Base-by-base conservation (phyloP, 2,888 invertebrate species). In the Eudasyphora cyanicolor region DNA sequence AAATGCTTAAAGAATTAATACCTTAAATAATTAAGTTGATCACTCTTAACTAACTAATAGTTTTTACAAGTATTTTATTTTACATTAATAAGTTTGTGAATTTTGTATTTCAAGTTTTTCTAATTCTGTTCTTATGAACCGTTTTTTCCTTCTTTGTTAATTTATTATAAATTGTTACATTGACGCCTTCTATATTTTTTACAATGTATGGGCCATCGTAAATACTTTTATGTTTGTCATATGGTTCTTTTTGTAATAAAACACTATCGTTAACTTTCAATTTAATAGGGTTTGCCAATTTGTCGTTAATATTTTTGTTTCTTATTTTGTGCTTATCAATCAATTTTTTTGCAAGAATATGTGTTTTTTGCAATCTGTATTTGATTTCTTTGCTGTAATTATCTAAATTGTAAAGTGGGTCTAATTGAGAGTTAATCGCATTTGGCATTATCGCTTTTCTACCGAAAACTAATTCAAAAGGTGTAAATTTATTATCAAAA, bases 361-460 rank as follows among this genome's bases (percentile, higher is more conserved):
- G 10, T 14, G 45, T 45, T 45, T 35, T 45, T 45, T 45, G 45
- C 3, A 45, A n/a, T 45, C 14, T 10, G 45, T 45, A 45, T 45
- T 45, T 45, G 3, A 45, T 6, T n/a, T 45, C 45, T 6, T 45
- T 45, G 6, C 14, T 45, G 45, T 45, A 45, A 45, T 45, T 45
- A 10, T 45, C 45, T 10, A 45, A 10, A 45, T 45, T 45, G 12
- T 45, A 45, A 10, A 45, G 6, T n/a, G 45, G 45, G 5, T 45
- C n/a, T 45, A 45, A 10, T 45, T 45, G 5, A 10, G 8, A 6
- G n/a, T 45, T 45, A 14, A 45, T 45, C 12, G 5, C 45, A 10
- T 32, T 51, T 69, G 71, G 32, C 17, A 51, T 27, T 10, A n/a
- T 71, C 27, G 54, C 17, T 27, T 27, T 71, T 51, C 51, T 71